A percentile compares a stretch with the other conserved stretches of the same genome.
Conservation (phyloP, 2,113 vertebrate species). For the Rynchops niger region DNA sequence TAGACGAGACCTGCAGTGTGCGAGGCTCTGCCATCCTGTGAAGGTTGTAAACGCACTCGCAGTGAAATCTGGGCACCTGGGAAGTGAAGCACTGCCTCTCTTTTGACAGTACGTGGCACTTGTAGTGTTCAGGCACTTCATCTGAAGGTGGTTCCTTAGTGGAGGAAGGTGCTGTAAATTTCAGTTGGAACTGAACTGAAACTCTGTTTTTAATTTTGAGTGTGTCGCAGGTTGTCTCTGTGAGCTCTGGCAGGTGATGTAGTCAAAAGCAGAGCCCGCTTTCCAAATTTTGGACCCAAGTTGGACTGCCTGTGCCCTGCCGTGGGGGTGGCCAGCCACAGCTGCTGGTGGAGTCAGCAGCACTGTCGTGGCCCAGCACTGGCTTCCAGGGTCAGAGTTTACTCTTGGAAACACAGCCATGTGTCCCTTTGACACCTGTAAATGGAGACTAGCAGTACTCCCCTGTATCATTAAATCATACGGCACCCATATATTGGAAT, state of each 20-base stretch:
- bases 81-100: neutral
- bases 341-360: neutral
- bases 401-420: neutral
- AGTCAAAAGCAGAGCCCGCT: neutral
- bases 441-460: neutral
- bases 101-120: fast-evolving
- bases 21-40: neutral
- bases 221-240: neutral
- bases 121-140: neutral
- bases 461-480: neutral
- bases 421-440: neutral
- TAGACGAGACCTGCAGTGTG: neutral
- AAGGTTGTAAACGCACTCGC: neutral
- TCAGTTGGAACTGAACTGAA: neutral
- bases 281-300: neutral
- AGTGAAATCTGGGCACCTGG: neutral
- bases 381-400: neutral
- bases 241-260: neutral
- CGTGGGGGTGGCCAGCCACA: fast-evolving
- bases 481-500: fast-evolving
- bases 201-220: neutral
- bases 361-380: neutral
- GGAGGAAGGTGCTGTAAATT: neutral
- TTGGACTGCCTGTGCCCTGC: neutral
- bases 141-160: neutral